Percentiles rank a stretch among this genome's conserved stretches.
These are phyloP conservation scores for Helarctos malayanus DNA, from an alignment of 2,797 vertebrate species.

Conservation along the genomic window DNA sequence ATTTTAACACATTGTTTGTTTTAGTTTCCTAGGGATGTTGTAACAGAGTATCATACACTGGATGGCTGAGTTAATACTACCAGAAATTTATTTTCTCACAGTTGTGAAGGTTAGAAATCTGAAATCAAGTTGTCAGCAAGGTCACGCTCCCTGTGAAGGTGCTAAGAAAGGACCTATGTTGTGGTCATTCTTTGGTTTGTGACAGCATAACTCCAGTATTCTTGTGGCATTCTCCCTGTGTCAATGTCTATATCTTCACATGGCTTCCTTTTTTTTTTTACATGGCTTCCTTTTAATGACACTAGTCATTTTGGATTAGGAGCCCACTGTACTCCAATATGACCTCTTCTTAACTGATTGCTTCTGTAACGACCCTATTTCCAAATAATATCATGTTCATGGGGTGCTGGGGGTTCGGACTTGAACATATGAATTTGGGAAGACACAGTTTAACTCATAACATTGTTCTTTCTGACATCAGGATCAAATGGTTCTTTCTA, in stretches of 20 bases:
- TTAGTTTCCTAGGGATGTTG: neutral
- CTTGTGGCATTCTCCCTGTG: neutral
- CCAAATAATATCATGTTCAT: neutral
- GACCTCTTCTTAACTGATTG: neutral
- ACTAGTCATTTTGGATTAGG: neutral
- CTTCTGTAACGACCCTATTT: neutral
- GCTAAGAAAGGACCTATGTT: neutral
- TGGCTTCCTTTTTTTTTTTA: neutral
- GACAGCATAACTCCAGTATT: neutral
- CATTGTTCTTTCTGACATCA: neutral
- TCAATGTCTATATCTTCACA: neutral
- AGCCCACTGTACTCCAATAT: neutral
- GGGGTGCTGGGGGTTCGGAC: neutral
- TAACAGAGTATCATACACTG: neutral
- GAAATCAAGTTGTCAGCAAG: neutral
- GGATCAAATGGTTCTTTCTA: neutral
- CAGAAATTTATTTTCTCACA: neutral
- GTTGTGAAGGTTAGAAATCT: neutral
- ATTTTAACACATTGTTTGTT: neutral
- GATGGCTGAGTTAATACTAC: neutral
- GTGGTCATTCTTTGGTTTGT: neutral
- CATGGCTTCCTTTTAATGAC: neutral
- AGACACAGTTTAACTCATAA: neutral
- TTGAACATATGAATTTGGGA: neutral
- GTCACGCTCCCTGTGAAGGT: rapidly evolving